Percentiles rank a stretch among this genome's conserved stretches.
Evolutionary conservation across 2,888 invertebrate species (phyloP).

Genomic region (Diachrysia chrysitis): DNA sequence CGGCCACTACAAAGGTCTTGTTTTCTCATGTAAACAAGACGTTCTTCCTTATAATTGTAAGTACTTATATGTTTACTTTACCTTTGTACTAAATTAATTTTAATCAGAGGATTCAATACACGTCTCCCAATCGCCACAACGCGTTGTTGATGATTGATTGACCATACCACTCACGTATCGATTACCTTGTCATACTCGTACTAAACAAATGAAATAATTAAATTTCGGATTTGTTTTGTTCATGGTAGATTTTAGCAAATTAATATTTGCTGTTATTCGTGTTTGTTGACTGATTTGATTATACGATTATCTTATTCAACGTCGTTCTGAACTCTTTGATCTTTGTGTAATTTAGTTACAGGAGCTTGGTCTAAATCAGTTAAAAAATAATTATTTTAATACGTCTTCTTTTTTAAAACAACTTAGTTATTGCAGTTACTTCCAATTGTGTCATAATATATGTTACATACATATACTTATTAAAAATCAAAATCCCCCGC

Average conservation of each 20-base stretch:
- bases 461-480: too few species aligned
- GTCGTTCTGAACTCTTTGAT: too few species aligned
- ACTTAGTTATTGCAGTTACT: too few species aligned
- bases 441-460: too few species aligned
- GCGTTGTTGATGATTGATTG: slow-evolving; percentile 29
- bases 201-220: slow-evolving; percentile 29
- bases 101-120: slow-evolving; percentile 34
- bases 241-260: slow-evolving; percentile 23
- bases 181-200: slow-evolving; percentile 45
- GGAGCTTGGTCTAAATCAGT: too few species aligned
- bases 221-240: slow-evolving; percentile 30
- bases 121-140: slow-evolving; percentile 23
- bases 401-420: too few species aligned
- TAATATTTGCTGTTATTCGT: neutral
- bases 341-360: too few species aligned
- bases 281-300: neutral
- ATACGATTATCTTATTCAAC: neutral
- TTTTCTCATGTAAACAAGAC: neutral
- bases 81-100: slow-evolving; percentile 16
- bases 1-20: neutral
- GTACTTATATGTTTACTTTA: slow-evolving; percentile 11
- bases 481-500: too few species aligned
- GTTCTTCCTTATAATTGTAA: neutral
- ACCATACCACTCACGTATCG: slow-evolving; percentile 49
- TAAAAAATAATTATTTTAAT: too few species aligned